Evolutionary conservation across 2,888 invertebrate species (phyloP).

Genomic region (Portevinia maculata): DNA sequence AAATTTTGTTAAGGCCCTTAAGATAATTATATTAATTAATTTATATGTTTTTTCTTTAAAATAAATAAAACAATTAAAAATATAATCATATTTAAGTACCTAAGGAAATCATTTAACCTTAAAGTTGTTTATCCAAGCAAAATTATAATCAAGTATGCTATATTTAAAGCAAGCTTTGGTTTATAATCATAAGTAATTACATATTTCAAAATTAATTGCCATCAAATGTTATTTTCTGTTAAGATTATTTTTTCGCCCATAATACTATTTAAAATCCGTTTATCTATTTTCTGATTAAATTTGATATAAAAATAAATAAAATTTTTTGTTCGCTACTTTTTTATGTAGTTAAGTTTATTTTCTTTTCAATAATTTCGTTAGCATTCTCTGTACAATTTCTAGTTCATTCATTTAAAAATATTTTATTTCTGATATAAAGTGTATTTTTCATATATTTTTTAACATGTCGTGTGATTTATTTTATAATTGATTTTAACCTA

Average conservation of each 20-base stretch:
- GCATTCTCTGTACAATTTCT: slow-evolving; percentile 67
- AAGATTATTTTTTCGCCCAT: slow-evolving; percentile 18
- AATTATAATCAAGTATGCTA: background rate
- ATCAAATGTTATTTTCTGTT: slow-evolving; percentile 14
- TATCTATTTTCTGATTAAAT: slow-evolving; percentile 63
- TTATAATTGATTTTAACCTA: slow-evolving; percentile 75
- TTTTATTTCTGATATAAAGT: slow-evolving; percentile 47
- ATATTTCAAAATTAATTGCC: slow-evolving; percentile 11
- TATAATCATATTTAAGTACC: slow-evolving; percentile 44
- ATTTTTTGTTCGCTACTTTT: slow-evolving; percentile 66
- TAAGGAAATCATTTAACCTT: background rate
- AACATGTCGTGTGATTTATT: slow-evolving; percentile 78
- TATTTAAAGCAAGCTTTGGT: slow-evolving; percentile 23
- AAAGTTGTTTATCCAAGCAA: background rate
- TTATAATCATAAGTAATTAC: background rate
- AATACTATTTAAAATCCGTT: slow-evolving; percentile 26
- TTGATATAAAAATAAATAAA: slow-evolving; percentile 73
- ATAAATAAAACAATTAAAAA: slow-evolving; percentile 25
- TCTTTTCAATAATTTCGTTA: slow-evolving; percentile 59
- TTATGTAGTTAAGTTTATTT: slow-evolving; percentile 64
- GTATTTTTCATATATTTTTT: slow-evolving; percentile 15
- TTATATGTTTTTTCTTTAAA: too few relatives aligned
- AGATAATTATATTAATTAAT: too few relatives aligned
- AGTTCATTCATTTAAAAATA: slow-evolving; percentile 41
- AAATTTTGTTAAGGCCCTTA: slow-evolving; percentile 7